These are phyloP conservation scores for Oceanites oceanicus DNA, from an alignment of 2,113 vertebrate species.

Conservation along the genomic window DNA sequence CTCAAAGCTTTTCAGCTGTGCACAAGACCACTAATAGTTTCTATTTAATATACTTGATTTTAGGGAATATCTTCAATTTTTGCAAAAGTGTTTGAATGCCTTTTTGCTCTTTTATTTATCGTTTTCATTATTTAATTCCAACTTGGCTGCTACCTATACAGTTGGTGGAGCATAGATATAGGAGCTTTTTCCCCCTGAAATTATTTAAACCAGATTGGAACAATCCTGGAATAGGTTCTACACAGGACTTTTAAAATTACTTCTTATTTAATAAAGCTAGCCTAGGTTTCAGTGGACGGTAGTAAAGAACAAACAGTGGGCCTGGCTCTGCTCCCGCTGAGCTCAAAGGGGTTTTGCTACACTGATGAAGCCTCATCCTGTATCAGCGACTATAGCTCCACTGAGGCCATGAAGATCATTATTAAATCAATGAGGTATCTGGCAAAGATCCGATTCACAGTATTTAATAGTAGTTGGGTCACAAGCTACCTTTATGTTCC, in stretches of 20 bases:
- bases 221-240: background rate
- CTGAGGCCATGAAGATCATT: background rate
- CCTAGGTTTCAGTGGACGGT: background rate
- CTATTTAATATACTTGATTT: background rate
- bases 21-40: background rate
- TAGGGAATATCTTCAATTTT: background rate
- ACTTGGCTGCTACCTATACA: background rate
- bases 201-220: background rate
- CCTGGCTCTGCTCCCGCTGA: background rate
- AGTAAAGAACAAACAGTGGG: background rate
- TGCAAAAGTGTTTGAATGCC: background rate
- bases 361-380: background rate
- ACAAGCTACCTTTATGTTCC: background rate
- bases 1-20: background rate
- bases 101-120: background rate
- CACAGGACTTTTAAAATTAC: background rate
- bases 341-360: background rate
- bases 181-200: background rate
- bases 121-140: background rate
- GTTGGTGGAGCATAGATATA: background rate
- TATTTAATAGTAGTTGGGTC: background rate
- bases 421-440: background rate
- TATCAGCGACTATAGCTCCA: background rate
- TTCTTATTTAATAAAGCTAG: constrained; percentile 28
- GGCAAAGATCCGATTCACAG: background rate